Conservation (phyloP, 2,113 vertebrate species). For the Salvelinus namaycush region DNA sequence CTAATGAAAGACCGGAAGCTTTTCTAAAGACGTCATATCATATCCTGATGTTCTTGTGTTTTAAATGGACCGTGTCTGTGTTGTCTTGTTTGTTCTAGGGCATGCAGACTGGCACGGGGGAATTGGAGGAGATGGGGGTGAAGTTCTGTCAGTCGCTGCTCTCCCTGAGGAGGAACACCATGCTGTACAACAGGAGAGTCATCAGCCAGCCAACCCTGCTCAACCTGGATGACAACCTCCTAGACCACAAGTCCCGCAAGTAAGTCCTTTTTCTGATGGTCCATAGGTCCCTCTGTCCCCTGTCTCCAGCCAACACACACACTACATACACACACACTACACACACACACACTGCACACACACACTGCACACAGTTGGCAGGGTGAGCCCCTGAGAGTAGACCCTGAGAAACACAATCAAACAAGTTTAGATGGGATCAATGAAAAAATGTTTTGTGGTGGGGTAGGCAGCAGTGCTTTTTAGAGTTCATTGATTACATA, state of each 20-base stretch:
- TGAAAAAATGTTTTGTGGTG: too few relatives aligned
- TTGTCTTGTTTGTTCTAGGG: conserved; percentile 72
- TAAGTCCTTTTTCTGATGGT: conserved; percentile 43
- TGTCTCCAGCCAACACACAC: neutral
- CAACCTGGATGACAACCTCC: conserved; percentile 70
- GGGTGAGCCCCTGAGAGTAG: too few relatives aligned
- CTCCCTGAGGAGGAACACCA: conserved; percentile 77
- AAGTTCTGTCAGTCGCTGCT: conserved; percentile 90
- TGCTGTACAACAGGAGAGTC: conserved; percentile 70
- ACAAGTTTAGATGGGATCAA: too few relatives aligned
- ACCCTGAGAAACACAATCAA: too few relatives aligned
- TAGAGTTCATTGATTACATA: too few relatives aligned
- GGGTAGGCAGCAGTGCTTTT: too few relatives aligned
- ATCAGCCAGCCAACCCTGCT: conserved; percentile 69
- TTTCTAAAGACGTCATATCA: too few relatives aligned
- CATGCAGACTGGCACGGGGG: conserved; percentile 82
- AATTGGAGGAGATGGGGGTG: conserved; percentile 90
- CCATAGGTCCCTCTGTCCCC: too few relatives aligned
- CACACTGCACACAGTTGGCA: too few relatives aligned
- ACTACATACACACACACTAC: neutral
- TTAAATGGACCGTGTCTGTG: neutral
- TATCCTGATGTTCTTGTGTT: neutral
- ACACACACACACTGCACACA: neutral
- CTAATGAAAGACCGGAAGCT: too few relatives aligned
- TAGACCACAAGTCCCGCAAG: conserved; percentile 69